Percentiles rank a stretch among this genome's conserved stretches.
Evolutionary conservation across 2,113 vertebrate genomes (phyloP).

Genomic region (Tragulus kanchil): DNA sequence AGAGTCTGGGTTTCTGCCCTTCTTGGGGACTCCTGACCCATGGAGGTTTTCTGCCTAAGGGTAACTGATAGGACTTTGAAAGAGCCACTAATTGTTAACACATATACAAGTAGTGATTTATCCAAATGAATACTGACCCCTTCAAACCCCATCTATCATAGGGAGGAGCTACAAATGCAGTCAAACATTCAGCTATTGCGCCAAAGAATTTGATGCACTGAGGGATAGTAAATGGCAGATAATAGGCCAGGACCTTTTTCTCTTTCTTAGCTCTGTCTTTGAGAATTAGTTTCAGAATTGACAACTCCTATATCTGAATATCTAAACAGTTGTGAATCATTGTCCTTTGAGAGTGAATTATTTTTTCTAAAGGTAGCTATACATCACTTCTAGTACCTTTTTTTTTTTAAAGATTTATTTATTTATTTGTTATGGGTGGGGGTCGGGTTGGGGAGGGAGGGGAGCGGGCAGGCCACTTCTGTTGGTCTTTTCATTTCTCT

Average conservation of each 20-base stretch:
- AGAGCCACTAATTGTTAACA: background rate
- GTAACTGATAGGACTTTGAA: background rate
- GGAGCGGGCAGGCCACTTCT: no score
- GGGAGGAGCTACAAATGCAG: background rate
- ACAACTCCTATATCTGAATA: background rate
- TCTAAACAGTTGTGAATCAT: background rate
- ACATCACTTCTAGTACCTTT: background rate
- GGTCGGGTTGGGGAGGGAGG: no score
- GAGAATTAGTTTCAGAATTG: conserved; percentile 24
- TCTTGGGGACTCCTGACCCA: background rate
- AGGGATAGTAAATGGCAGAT: background rate
- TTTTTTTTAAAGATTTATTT: no score
- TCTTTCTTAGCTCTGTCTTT: background rate
- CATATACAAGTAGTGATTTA: background rate
- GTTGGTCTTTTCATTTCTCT: no score
- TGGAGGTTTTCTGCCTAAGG: background rate
- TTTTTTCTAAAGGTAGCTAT: background rate
- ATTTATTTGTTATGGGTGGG: no score
- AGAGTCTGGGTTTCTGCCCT: background rate
- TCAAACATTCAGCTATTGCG: background rate
- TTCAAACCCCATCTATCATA: background rate
- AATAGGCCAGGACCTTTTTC: background rate
- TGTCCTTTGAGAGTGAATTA: background rate
- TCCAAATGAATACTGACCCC: background rate
- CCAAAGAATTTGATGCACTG: background rate